A percentile compares a stretch with the other conserved stretches of the same genome.
phyloP scores from a whole-genome alignment of 2,888 invertebrate genomes.

The Brachyopa scutellaris region DNA sequence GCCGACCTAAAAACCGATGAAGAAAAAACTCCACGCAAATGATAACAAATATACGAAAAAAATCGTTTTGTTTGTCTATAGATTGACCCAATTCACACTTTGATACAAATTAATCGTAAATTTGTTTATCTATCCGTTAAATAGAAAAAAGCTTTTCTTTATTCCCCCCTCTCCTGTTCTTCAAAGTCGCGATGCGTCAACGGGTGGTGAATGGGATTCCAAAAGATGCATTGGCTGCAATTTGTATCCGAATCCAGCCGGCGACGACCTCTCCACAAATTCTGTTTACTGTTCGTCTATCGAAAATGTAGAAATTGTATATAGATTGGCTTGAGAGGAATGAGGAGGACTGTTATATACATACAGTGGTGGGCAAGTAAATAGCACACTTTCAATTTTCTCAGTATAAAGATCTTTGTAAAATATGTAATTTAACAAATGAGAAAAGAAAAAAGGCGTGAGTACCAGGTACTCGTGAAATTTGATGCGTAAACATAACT shows the following conservation, averaged over 20 bases:
- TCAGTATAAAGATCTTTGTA: too few relatives aligned
- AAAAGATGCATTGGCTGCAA: constrained; percentile 42
- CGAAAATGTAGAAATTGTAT: constrained; percentile 6
- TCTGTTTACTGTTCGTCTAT: constrained; percentile 36
- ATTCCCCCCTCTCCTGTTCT: neutral
- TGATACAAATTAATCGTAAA: constrained; percentile 63
- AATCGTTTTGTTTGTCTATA: constrained; percentile 36
- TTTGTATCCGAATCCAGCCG: constrained; percentile 33
- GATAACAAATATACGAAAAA: constrained; percentile 30
- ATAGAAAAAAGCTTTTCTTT: neutral
- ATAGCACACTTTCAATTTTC: too few relatives aligned
- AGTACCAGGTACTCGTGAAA: too few relatives aligned
- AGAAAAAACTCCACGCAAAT: constrained; percentile 1
- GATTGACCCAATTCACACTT: constrained; percentile 69
- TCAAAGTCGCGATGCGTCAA: constrained; percentile 23
- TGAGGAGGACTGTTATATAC: neutral
- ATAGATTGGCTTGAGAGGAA: neutral
- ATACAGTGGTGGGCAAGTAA: too few relatives aligned
- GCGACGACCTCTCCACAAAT: constrained; percentile 10
- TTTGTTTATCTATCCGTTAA: constrained; percentile 59
- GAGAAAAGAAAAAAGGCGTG: too few relatives aligned
- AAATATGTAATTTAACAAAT: too few relatives aligned
- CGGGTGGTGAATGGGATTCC: neutral
- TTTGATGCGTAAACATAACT: too few relatives aligned
- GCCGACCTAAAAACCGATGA: constrained; percentile 2